Base-by-base conservation (phyloP, 2,113 vertebrate genomes). In the Brachionichthys hirsutus region DNA sequence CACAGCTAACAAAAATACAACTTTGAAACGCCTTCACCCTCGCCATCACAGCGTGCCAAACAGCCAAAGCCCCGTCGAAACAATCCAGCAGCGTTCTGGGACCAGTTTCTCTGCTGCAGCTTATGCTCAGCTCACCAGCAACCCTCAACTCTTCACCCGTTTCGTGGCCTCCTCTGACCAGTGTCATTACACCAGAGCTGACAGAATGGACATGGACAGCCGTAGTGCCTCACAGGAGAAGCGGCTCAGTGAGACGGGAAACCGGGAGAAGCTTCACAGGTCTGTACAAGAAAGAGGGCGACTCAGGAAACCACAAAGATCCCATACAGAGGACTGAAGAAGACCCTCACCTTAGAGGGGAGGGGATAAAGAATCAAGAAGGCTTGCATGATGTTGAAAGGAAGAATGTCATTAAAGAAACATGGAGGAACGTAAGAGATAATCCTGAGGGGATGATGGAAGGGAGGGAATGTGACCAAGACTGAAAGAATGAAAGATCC, bases 321-420 rank as follows among this genome's bases (percentile, higher is more conserved):
- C 22, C 41, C 12, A 59, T 38, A 54, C 53, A 48, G 22, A 77
- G 62, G 60, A 67, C n/a, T 69, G 30, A 54, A 38, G 61, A 40
- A 51, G 56, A 46, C n/a, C 44, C 45, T 35, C 59, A 14, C 15
- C 44, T 40, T 14, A 74, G 42, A 59, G 52, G n/a, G 12, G 24
- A 74, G 30, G 56, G 57, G 20, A 9, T 3, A 2, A 54, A 63
- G 41, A 49, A 62, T 53, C 67, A 34, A 18, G 59, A 64, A 18
- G 18, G 54, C 42, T 56, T 43, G 15, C 9, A 9, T 57, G 67
- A 57, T 50, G 38, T 61, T 45, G 17, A 67, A 47, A 16, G 74
- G 38, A 46, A 74, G 51, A 67, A 76, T 77, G 47, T 38, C 60
- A 34, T 82, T 51, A 52, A 83, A 77, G 58, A 80, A 85, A 64